Evolutionary conservation across 2,888 invertebrate species (phyloP), one percentile per base, ranked within the genome.

Genomic region (Ectemnius cavifrons): DNA sequence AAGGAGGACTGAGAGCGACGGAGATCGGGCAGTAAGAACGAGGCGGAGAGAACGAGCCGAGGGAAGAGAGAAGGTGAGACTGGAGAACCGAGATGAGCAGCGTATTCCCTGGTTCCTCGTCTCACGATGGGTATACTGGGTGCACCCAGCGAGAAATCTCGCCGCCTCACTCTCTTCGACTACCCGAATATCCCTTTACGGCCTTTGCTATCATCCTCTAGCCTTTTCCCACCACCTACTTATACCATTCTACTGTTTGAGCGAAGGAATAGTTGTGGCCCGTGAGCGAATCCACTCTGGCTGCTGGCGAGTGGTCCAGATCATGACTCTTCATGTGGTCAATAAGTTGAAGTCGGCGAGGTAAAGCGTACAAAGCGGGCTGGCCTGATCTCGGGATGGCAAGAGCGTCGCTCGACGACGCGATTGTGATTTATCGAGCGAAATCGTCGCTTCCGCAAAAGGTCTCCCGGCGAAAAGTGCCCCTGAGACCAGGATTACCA

Each of bases 121-220:
- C 79, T 75, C 73, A 71, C 75, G 75, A 59, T 68, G 78, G 77
- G 80, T 83, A 77, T 83, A 79, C 77, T 84, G 79, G 78, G 78
- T 82, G 83, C 81, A 80, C 80, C 63, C 67, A 75, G 73, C 73
- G 82, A 82, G 77, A 81, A 83, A 71, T 64, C 60, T 62, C 65
- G 67, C 62, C 62, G 69, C 64, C 66, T 46, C 63, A 61, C 18
- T 5, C 49, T 11, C 20, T 58, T 66, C 57, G 59, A 52, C 14
- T 16, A 23, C 16, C n/a, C 52, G 52, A 52, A 52, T 52, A 52
- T 52, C 16, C 52, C 16, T 52, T 52, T 52, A 52, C 52, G 14
- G 60, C 45, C 45, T 62, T 14, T 14, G 52, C 60, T 70, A 23
- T 23, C 23, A 23, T 23, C 23, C 23, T 23, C 23, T 3, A 23